Percentiles rank a stretch among this genome's conserved stretches.
phyloP scores from a whole-genome alignment of 1,140 invertebrate genomes.

The Pseudoatta argentina region DNA sequence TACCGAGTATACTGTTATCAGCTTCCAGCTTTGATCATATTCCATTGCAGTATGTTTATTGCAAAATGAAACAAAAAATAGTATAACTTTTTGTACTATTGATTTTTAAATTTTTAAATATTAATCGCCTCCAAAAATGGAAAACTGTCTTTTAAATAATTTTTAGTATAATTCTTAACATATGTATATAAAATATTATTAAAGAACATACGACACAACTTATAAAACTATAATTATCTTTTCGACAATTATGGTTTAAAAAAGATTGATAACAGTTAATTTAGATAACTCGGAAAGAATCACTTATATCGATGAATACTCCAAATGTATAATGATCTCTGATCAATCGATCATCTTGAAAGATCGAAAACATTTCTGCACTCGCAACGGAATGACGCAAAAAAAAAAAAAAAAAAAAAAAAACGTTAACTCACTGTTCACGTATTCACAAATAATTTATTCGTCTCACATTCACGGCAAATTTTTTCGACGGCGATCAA shows the following conservation, averaged over 20 bases:
- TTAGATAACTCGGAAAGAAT: not conserved
- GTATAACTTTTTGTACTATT: not conserved
- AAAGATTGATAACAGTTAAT: not conserved
- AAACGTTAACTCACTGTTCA: not conserved
- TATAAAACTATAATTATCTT: too few species aligned
- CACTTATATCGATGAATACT: not conserved
- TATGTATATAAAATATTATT: not conserved
- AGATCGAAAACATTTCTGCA: not conserved
- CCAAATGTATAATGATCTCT: not conserved
- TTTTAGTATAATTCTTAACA: not conserved
- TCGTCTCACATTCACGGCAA: not conserved
- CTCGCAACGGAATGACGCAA: not conserved
- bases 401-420: not conserved
- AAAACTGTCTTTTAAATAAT: not conserved
- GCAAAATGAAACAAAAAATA: not conserved
- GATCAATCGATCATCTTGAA: not conserved
- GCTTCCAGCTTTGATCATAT: not conserved
- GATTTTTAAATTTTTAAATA: not conserved
- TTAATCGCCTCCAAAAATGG: not conserved
- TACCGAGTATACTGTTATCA: conserved; percentile 47
- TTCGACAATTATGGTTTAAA: not conserved
- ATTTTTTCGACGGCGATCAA: conserved; percentile 1
- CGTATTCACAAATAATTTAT: conserved; percentile 9
- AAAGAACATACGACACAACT: not conserved
- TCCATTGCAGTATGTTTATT: not conserved